Base-by-base conservation (phyloP, 2,797 vertebrate species). In the Gobio occitaniae region DNA sequence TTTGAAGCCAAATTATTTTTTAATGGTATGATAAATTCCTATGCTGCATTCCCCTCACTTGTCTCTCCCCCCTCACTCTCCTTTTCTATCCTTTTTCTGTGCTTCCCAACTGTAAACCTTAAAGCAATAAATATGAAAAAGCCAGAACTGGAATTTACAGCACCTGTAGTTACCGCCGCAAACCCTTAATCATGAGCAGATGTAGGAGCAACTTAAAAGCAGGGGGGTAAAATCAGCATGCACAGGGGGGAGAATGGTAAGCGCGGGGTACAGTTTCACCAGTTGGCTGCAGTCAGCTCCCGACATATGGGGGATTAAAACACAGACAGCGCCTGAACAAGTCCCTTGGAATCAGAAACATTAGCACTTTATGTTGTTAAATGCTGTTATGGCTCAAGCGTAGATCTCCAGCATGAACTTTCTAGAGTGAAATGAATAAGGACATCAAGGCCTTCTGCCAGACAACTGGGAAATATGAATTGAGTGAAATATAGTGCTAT, bases 61-160 rank as follows among this genome's bases (percentile, higher is more conserved):
- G n/a, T 36, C 48, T 50, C 38, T 88, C 78, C 88, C 90, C 54
- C 59, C 36, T 32, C 54, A 88, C 86, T 88, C 89, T 61, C 88
- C 47, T 69, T 25, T 52, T 38, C 52, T 63, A 17, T 59, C 29
- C 89, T 52, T 79, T 32, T 59, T 72, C 48, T 86, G 44, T 90
- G 72, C 84, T 86, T 88, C 77, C 54, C 16, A 85, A 93, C 92
- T 94, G 92, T 91, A 94, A 94, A 94, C 90, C 91, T 87, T 84
- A 91, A 92, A 91, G 93, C 91, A 93, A 94, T 95, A 95, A 95
- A 96, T 95, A 93, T 92, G 90, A 89, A 38, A 86, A 93, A 89
- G 91, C 88, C 88, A 89, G 89, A 91, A 79, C 68, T 85, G 92
- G 93, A 95, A 95, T 96, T 94, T 95, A 95, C 93, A 93, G 94